Evolutionary conservation across 1,140 invertebrate species (phyloP).

Genomic region (Drosophila punjabiensis): DNA sequence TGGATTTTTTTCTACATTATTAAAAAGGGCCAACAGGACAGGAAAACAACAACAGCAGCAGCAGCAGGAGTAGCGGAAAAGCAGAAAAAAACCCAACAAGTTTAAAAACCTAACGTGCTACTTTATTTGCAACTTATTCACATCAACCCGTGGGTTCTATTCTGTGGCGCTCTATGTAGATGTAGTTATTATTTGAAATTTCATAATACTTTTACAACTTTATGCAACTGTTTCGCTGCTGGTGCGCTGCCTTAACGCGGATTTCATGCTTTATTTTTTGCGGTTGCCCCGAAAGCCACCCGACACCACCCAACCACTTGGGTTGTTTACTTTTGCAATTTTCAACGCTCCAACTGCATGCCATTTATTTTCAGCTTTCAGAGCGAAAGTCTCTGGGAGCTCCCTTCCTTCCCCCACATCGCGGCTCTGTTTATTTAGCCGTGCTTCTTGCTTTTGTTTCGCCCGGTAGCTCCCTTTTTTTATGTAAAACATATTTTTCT

Average conservation of each 20-base stretch:
- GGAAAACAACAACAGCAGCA: slow-evolving; percentile 11
- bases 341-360: slow-evolving; percentile 81
- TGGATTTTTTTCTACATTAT: slow-evolving; percentile 64
- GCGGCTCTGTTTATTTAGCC: slow-evolving; percentile 30
- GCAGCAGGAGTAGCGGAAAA: slow-evolving; percentile 18
- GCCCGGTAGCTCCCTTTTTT: slow-evolving; percentile 55
- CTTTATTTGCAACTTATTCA: slow-evolving; percentile 76
- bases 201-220: slow-evolving; percentile 84
- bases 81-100: slow-evolving; percentile 24
- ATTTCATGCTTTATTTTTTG: slow-evolving; percentile 72
- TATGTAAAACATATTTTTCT: slow-evolving; percentile 84
- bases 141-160: slow-evolving; percentile 28
- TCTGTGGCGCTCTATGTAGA: slow-evolving; percentile 48
- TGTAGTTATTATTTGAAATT: slow-evolving; percentile 83
- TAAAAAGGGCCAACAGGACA: slow-evolving; percentile 45
- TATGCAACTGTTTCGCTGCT: slow-evolving; percentile 74
- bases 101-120: slow-evolving; percentile 53
- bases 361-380: slow-evolving; percentile 76
- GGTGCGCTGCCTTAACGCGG: slow-evolving; percentile 67
- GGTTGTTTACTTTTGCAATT: slow-evolving; percentile 82
- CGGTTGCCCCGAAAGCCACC: slow-evolving; percentile 16
- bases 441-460: slow-evolving; percentile 40
- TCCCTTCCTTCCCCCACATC: background rate
- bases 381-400: background rate
- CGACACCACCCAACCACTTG: slow-evolving; percentile 10